Evolutionary conservation across 2,113 vertebrate species (phyloP).

Genomic region (Turdus rufiventris): DNA sequence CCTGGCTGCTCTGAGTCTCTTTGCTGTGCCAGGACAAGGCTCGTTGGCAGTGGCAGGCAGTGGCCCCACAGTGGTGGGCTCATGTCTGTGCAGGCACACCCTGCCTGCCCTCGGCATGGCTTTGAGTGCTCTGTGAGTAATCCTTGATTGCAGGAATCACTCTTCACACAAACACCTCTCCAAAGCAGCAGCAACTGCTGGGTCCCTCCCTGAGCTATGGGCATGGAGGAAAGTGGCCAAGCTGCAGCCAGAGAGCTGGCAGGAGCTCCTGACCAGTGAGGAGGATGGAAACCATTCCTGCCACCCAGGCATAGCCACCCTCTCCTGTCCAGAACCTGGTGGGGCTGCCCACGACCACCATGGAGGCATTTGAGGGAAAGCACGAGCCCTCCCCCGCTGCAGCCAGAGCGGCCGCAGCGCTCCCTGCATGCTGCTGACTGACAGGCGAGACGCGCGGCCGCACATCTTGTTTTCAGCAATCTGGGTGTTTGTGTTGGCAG

Average conservation of each 20-base stretch:
- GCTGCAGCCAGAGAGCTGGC: background rate
- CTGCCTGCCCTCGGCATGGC: accelerated
- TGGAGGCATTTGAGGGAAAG: background rate
- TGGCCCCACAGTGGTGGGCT: accelerated
- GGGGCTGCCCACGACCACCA: background rate
- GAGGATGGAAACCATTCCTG: background rate
- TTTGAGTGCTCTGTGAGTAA: background rate
- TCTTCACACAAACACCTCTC: slow-evolving; percentile 9
- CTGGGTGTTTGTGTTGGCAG: slow-evolving; percentile 48
- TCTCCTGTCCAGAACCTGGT: background rate
- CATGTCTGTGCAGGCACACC: accelerated
- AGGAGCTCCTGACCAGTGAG: background rate
- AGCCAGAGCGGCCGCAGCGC: background rate
- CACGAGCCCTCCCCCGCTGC: background rate
- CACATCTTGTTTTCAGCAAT: slow-evolving; percentile 18
- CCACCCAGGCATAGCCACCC: accelerated
- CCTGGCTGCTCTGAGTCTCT: background rate
- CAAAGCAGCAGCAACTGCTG: background rate
- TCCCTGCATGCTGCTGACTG: background rate
- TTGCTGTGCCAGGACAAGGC: background rate
- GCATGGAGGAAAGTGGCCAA: accelerated
- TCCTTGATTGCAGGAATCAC: background rate
- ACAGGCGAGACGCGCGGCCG: background rate
- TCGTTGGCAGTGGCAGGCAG: background rate
- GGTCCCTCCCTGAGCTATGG: accelerated